phyloP scores from a whole-genome alignment of 1,140 invertebrate genomes.

The Trypoxylus dichotomus region DNA sequence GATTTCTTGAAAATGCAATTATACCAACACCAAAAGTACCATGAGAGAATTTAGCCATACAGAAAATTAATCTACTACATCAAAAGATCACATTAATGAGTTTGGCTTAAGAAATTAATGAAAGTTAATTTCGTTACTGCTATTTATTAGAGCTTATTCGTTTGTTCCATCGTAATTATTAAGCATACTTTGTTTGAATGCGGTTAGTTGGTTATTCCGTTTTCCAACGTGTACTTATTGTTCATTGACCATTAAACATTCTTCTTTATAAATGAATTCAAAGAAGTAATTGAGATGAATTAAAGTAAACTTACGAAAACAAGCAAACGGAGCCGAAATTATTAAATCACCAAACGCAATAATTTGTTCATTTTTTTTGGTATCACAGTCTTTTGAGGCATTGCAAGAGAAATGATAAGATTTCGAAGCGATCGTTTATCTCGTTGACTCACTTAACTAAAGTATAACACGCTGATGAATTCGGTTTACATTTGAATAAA shows the following conservation, averaged over 20 bases:
- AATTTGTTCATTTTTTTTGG: not conserved
- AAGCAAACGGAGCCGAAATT: not conserved
- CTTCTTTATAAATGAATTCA: not conserved
- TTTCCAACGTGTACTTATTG: not conserved
- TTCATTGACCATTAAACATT: not conserved
- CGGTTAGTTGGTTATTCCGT: too few relatives aligned
- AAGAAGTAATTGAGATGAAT: not conserved
- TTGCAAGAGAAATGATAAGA: conserved; percentile 1
- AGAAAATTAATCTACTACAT: too few relatives aligned
- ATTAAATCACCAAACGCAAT: not conserved
- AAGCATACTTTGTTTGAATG: not conserved
- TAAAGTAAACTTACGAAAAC: not conserved
- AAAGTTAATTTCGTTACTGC: too few relatives aligned
- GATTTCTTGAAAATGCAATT: too few relatives aligned
- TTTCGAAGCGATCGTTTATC: not conserved
- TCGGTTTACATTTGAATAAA: not conserved
- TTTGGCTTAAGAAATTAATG: too few relatives aligned
- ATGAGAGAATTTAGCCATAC: too few relatives aligned
- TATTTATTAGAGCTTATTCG: not conserved
- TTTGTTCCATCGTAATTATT: not conserved
- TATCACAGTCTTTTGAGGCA: conserved; percentile 22
- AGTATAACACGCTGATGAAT: not conserved
- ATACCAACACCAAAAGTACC: too few relatives aligned
- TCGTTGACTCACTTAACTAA: not conserved
- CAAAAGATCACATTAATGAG: too few relatives aligned